Evolutionary conservation across 2,113 vertebrate species (phyloP).

Genomic region (Casuarius casuarius): DNA sequence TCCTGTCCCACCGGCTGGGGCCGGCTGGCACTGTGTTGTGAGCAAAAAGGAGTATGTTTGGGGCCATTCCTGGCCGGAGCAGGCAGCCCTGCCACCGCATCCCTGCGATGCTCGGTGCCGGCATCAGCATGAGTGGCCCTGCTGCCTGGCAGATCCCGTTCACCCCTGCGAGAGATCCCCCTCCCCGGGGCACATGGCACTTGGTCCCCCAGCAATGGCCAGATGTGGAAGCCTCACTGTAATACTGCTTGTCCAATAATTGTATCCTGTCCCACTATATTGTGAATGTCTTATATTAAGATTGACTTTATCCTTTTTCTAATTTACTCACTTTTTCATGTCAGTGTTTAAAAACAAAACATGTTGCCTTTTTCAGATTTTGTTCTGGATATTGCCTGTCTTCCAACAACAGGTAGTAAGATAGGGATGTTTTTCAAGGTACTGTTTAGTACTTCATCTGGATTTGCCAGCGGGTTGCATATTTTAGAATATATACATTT

Average conservation of each 20-base stretch:
- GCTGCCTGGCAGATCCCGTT: too few relatives aligned
- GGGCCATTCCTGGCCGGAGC: too few relatives aligned
- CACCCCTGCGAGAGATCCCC: too few relatives aligned
- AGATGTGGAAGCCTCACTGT: neutral
- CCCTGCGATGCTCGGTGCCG: too few relatives aligned
- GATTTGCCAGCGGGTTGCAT: neutral
- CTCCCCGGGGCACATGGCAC: too few relatives aligned
- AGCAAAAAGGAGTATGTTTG: too few relatives aligned
- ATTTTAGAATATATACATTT: conserved; percentile 44
- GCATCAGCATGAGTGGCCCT: too few relatives aligned
- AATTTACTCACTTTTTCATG: conserved; percentile 69
- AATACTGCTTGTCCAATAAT: conserved; percentile 45
- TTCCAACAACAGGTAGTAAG: conserved; percentile 28
- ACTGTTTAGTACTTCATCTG: neutral
- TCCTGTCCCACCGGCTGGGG: too few relatives aligned
- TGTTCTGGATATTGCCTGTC: conserved; percentile 60
- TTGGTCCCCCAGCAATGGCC: neutral
- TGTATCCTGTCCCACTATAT: conserved; percentile 42
- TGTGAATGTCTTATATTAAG: conserved; percentile 84
- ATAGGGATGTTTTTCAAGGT: neutral
- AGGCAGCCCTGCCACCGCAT: too few relatives aligned
- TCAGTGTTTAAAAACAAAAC: conserved; percentile 72
- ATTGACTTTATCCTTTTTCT: conserved; percentile 75
- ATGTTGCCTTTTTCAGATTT: conserved; percentile 73
- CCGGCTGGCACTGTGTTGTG: too few relatives aligned